phyloP scores from a whole-genome alignment of 1,140 invertebrate genomes.

The Prorops nasuta region DNA sequence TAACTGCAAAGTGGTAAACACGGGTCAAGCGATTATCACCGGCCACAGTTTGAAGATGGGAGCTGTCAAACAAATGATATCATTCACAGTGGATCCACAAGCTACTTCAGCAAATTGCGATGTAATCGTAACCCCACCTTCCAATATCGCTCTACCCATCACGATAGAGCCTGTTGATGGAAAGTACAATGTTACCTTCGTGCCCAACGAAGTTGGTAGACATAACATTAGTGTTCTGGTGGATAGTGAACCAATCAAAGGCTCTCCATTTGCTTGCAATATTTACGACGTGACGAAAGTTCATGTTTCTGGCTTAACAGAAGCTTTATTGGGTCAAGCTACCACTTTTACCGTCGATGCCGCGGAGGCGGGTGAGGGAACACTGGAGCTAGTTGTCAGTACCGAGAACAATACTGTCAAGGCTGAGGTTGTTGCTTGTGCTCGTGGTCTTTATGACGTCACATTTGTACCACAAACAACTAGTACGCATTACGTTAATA shows the following conservation, averaged over 20 bases:
- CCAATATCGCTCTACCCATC: conserved; percentile 72
- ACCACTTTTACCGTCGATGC: conserved; percentile 93
- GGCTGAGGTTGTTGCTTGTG: conserved; percentile 85
- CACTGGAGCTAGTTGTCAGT: conserved; percentile 90
- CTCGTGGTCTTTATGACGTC: conserved; percentile 91
- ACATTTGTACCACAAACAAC: conserved; percentile 91
- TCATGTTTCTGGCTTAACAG: conserved; percentile 51
- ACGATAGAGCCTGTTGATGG: conserved; percentile 63
- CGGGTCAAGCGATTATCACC: conserved; percentile 61
- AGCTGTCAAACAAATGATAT: conserved; percentile 60
- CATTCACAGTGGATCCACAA: conserved; percentile 64
- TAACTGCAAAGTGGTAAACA: conserved; percentile 73
- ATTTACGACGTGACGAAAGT: conserved; percentile 86
- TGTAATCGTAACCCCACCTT: conserved; percentile 76
- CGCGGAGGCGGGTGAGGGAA: conserved; percentile 92
- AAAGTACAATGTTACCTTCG: conserved; percentile 73
- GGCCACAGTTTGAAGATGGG: conserved; percentile 65
- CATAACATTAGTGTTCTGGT: conserved; percentile 80
- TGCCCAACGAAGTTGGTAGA: conserved; percentile 80
- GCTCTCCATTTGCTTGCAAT: conserved; percentile 91
- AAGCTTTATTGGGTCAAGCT: conserved; percentile 70
- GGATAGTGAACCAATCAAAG: conserved; percentile 79
- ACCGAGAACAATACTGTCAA: conserved; percentile 85
- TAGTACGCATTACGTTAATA: conserved; percentile 90
- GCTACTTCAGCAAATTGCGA: conserved; percentile 55